Base-by-base conservation (phyloP, 2,113 vertebrate genomes). In the Jaculus jaculus region DNA sequence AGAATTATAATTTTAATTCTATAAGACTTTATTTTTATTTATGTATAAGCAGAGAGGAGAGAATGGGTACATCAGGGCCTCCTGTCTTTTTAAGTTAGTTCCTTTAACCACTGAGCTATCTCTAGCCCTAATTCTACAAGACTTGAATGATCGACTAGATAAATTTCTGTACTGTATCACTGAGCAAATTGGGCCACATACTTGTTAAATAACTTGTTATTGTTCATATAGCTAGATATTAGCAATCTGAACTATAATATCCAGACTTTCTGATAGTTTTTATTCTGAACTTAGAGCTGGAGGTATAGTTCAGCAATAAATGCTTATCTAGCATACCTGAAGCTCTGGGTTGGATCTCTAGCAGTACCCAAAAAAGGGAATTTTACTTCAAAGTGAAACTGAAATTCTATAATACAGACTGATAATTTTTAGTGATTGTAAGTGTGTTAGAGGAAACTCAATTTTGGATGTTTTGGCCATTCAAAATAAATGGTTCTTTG, bases 391-490 rank as follows among this genome's bases (percentile, higher is more conserved):
- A 60, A 89, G 17, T 77, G 39, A 96, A 47, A 78, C 79, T 94
- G n/a, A 96, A 71, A 87, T 74, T 93, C 81, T 65, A 34, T 65
- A 91, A 91, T 74, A 24, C 13, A 65, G 30, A 79, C 26, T 85
- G 42, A 17, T 83, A 32, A 39, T 84, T 87, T 73, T 92, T 79
- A 71, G 28, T 84, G 65, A 28, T 71, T 21, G 77, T 73, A 86
- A 68, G n/a, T 10, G 16, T 88, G 26, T 89, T 90, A 74, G 51
- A 74, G 93, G 11, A 84, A 65, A 82, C 51, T 83, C 83, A 84
- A 82, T 84, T 89, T 81, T 28, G 16, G 3, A 4, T 75, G 17
- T 77, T 83, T 23, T 94, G 26, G 3, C 30, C 28, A n/a, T 74
- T 96, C 20, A 81, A 69, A 91, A 73, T 68, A 91, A 94, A 80